Evolutionary conservation across 2,888 invertebrate genomes (phyloP).

Genomic region (Acanthopleura granulata): DNA sequence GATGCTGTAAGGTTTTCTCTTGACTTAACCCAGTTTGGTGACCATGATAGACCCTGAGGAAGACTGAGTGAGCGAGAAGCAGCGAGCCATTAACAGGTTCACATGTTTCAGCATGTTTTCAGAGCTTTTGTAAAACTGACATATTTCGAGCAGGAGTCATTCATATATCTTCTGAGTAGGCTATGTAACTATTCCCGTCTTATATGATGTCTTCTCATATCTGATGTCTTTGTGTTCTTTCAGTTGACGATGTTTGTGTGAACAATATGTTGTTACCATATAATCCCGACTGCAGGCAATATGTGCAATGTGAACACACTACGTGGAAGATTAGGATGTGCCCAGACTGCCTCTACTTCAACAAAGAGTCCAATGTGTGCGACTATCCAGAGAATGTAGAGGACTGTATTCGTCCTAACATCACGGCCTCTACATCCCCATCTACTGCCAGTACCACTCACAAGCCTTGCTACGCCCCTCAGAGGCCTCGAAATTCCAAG

Average conservation of each 20-base stretch:
- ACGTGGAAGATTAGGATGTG: not conserved
- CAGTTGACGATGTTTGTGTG: not conserved
- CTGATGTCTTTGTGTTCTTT: not conserved
- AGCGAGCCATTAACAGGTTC: too few species aligned
- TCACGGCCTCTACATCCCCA: not conserved
- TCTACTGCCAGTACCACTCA: not conserved
- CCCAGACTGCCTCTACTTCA: slow-evolving; percentile 5
- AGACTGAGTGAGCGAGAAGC: too few species aligned
- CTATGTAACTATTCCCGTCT: too few species aligned
- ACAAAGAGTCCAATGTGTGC: not conserved
- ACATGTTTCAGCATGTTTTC: too few species aligned
- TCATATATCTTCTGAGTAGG: too few species aligned
- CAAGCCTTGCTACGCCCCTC: not conserved
- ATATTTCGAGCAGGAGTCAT: too few species aligned
- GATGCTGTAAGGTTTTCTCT: too few species aligned
- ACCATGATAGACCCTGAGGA: too few species aligned
- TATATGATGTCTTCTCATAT: too few species aligned
- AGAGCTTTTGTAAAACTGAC: too few species aligned
- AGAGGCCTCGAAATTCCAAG: not conserved
- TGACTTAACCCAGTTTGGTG: too few species aligned
- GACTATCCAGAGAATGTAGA: slow-evolving; percentile 2
- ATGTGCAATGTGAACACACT: not conserved
- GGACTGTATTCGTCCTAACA: not conserved
- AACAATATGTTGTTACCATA: not conserved
- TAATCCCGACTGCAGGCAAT: not conserved